A percentile compares a stretch with the other conserved stretches of the same genome.
Conservation (phyloP, 2,113 vertebrate genomes). For the Tympanuchus pallidicinctus region DNA sequence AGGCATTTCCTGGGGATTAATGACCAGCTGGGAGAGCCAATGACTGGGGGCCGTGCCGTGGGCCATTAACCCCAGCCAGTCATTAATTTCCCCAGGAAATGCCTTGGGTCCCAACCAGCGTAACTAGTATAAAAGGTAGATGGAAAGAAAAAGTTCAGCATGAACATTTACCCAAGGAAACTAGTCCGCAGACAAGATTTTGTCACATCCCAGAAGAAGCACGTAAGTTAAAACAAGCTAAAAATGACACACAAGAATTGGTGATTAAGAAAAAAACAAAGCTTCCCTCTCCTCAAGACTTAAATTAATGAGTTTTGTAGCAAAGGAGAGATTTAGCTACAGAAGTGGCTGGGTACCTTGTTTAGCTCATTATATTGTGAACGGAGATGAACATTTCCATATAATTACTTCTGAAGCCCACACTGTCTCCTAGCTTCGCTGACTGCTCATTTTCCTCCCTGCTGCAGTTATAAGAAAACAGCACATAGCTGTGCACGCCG, state of each 20-base stretch:
- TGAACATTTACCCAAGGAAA: conserved; percentile 38
- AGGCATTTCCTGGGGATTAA: conserved; percentile 72
- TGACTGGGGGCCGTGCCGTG: conserved; percentile 35
- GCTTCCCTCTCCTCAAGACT: neutral
- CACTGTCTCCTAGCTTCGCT: neutral
- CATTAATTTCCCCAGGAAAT: conserved; percentile 73
- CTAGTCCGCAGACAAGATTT: neutral
- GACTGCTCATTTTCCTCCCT: conserved; percentile 41
- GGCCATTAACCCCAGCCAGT: conserved; percentile 62
- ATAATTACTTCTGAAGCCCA: neutral
- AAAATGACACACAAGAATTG: neutral
- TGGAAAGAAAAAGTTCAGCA: conserved; percentile 47
- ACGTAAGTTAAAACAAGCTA: neutral
- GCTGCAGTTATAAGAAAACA: conserved; percentile 9
- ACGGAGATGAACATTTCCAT: neutral
- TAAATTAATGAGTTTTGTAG: neutral
- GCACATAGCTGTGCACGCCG: neutral
- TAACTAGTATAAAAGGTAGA: conserved; percentile 42
- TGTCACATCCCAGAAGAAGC: neutral
- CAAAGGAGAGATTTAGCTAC: neutral
- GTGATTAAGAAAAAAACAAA: neutral
- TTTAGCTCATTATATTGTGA: conserved; percentile 12
- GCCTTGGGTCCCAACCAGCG: conserved; percentile 36
- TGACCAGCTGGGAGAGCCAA: conserved; percentile 39
- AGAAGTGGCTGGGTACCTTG: neutral